phyloP scores from a whole-genome alignment of 2,888 invertebrate species.

The Serripes groenlandicus region DNA sequence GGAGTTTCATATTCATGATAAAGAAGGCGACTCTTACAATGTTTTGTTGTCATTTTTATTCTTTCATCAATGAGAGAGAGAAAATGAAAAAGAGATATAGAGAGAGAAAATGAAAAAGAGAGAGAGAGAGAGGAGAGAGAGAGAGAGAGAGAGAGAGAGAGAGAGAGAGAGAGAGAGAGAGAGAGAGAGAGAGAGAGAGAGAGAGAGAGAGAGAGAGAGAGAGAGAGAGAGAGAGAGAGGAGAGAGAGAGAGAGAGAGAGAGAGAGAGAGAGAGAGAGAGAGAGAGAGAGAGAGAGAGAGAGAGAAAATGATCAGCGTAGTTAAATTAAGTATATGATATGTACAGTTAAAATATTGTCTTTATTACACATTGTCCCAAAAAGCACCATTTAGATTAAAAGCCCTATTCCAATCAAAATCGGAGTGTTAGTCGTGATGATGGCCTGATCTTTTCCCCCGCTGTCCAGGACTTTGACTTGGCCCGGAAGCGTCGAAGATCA shows the following conservation, averaged over 20 bases:
- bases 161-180: conserved; percentile 42
- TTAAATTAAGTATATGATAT: no score
- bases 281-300: neutral
- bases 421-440: conserved; percentile 5
- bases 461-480: conserved; percentile 90
- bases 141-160: conserved; percentile 31
- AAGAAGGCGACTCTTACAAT: no score
- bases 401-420: conserved; percentile 6
- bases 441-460: conserved; percentile 65
- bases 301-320: neutral
- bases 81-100: neutral
- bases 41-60: neutral
- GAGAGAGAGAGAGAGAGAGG: conserved; percentile 35
- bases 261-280: neutral
- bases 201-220: conserved; percentile 36
- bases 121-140: conserved; percentile 10
- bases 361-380: neutral
- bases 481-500: conserved; percentile 91
- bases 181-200: conserved; percentile 29
- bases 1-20: no score
- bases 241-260: neutral
- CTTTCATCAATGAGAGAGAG: neutral
- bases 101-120: neutral
- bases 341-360: no score
- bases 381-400: neutral